Base-by-base conservation (phyloP, 2,113 vertebrate species). In the Fulica atra region DNA sequence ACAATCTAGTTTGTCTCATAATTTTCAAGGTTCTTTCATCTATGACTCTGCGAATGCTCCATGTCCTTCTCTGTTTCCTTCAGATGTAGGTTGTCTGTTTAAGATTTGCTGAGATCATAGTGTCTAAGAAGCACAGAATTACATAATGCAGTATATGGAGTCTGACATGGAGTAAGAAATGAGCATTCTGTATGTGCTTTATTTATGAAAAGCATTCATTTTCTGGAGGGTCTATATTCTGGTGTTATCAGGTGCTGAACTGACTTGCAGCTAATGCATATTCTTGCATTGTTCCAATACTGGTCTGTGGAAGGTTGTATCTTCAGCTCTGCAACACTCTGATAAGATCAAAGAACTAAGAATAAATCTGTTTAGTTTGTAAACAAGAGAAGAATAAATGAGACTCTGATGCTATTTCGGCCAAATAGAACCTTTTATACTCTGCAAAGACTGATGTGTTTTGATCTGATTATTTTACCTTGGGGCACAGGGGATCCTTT, bases 261-360 rank as follows among this genome's bases (percentile, higher is more conserved):
- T 89, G 50, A 28, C 42, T 64, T 76, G 16, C 18, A 56, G 10
- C 13, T 79, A 50, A 36, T 71, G 18, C 11, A 10, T 19, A 18
- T 3, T 40, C 25, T 85, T 86, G 10, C 2, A 5, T 13, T 83
- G 40, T 77, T 25, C 29, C 24, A 69, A 1, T 46, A 38, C 25
- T 60, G 5, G 5, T 54, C 1, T 0, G 0, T 48, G 11, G 18
- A 88, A 73, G 31, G 16, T 57, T 76, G 25, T 66, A 56, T 1
- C 4, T 59, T 66, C 31, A 74, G 18, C 19, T 91, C 56, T 64
- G 13, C 38, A 86, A 54, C 21, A 25, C 10, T 33, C 26, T 42
- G 51, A 29, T 6, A 11, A 88, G 7, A 42, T 42, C 26, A 56
- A 93, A 53, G 28, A 81, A 89, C 72, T 65, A 21, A 69, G 38